Evolutionary conservation across 2,888 invertebrate genomes (phyloP), one percentile per base, ranked within the genome.

Genomic region (Pseudococcus jackbeardsleyi): DNA sequence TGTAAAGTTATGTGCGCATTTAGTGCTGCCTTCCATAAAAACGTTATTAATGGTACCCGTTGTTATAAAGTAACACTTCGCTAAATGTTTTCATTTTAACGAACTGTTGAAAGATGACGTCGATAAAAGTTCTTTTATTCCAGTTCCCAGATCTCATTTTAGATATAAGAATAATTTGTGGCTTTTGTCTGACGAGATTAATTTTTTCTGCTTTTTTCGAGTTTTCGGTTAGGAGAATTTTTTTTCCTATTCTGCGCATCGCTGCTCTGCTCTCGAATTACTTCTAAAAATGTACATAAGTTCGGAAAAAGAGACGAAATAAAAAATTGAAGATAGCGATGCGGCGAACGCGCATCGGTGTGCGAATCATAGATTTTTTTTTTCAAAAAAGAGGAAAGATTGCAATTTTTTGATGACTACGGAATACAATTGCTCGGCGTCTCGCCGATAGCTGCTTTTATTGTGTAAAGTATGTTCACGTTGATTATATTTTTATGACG

Each of bases 51-150:
- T 86, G 86, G 86, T 86, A 42, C 85, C 86, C 86, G 86, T 86
- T 86, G 86, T 86, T 86, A 86, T 86, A 86, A 86, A 86, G 86
- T 86, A 86, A 86, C 86, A 86, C 86, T 86, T 86, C 68, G 86
- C 86, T 86, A 86, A 86, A 86, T 86, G 86, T 86, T 86, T 86
- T 86, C 86, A 86, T 86, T 86, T 86, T 86, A 86, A 86, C 86
- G 86, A 86, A 86, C 86, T 86, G 86, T 86, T 59, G 59, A 68
- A 59, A 59, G 84, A 59, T 48, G 54, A 72, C 48, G 87, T 77
- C 46, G 77, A 87, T 72, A 77, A 87, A 87, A 88, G 79, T 79
- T 77, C 88, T 82, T 88, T 88, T 82, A 77, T 88, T 88, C 88
- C 77, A 77, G 39, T 79, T 88, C 82, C 48, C 88, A 72, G 88